Percentiles rank a stretch among this genome's conserved stretches.
Conservation (phyloP, 1,140 invertebrate genomes). For the Diplogasteroides magnus region DNA sequence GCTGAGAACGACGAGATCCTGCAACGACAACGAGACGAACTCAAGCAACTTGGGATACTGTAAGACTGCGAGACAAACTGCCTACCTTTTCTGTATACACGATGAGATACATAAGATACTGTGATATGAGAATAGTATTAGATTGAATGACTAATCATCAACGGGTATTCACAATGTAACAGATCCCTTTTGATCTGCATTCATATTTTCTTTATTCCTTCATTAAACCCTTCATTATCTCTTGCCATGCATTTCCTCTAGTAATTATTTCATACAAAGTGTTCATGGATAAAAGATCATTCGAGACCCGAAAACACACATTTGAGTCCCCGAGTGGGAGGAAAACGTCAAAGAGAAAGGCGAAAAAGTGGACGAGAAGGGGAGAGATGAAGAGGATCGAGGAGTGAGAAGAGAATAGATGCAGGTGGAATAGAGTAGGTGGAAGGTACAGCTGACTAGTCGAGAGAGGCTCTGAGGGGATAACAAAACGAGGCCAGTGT, state of each 20-base stretch:
- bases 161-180: neutral
- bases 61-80: neutral
- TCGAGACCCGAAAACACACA: no score
- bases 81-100: neutral
- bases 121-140: neutral
- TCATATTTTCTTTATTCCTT: neutral
- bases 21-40: conserved; percentile 23
- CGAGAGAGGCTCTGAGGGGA: neutral
- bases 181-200: neutral
- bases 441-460: neutral
- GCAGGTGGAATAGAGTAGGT: neutral
- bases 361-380: neutral
- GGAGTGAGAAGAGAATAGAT: neutral
- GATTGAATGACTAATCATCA: neutral
- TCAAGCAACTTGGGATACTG: conserved; percentile 16
- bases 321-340: no score
- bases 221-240: neutral
- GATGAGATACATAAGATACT: no score
- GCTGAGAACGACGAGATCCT: conserved; percentile 22
- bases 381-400: neutral
- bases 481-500: neutral
- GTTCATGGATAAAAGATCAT: neutral
- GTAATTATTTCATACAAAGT: no score
- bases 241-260: neutral
- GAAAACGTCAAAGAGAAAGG: neutral